These are phyloP conservation scores for Synanthedon formicaeformis DNA, from an alignment of 2,888 invertebrate genomes.

Conservation along the genomic window DNA sequence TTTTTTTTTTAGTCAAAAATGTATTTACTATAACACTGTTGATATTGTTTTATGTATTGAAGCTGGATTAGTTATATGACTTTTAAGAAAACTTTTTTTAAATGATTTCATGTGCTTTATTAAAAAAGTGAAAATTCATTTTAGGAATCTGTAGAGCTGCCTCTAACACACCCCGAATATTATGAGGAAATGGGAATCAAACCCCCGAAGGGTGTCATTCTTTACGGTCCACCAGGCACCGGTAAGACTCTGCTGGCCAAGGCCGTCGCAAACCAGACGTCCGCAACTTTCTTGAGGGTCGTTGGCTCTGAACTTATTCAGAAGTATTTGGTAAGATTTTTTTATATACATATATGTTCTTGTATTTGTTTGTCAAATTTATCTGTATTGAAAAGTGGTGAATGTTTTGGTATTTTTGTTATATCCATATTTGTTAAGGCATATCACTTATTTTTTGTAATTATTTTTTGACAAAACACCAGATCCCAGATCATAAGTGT, in stretches of 20 bases:
- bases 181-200: slow-evolving; percentile 99
- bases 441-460: too few relatives aligned
- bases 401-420: too few relatives aligned
- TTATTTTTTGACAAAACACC: too few relatives aligned
- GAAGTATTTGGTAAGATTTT: slow-evolving; percentile 84
- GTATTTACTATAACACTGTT: not conserved
- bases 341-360: not conserved
- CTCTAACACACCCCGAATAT: slow-evolving; percentile 98
- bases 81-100: too few relatives aligned
- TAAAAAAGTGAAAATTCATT: too few relatives aligned
- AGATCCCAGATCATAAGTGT: too few relatives aligned
- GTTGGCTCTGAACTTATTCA: slow-evolving; percentile 99
- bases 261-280: slow-evolving; percentile 99
- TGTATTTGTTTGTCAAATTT: not conserved
- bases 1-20: not conserved
- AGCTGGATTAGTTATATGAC: too few relatives aligned
- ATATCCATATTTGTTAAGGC: too few relatives aligned
- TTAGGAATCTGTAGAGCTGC: slow-evolving; percentile 95
- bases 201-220: slow-evolving; percentile 98
- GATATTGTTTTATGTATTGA: too few relatives aligned
- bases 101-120: too few relatives aligned
- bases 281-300: slow-evolving; percentile 97
- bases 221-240: slow-evolving; percentile 98
- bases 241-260: slow-evolving; percentile 98
- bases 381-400: not conserved